phyloP scores from a whole-genome alignment of 2,888 invertebrate genomes.

The Odontocolon sp. region DNA sequence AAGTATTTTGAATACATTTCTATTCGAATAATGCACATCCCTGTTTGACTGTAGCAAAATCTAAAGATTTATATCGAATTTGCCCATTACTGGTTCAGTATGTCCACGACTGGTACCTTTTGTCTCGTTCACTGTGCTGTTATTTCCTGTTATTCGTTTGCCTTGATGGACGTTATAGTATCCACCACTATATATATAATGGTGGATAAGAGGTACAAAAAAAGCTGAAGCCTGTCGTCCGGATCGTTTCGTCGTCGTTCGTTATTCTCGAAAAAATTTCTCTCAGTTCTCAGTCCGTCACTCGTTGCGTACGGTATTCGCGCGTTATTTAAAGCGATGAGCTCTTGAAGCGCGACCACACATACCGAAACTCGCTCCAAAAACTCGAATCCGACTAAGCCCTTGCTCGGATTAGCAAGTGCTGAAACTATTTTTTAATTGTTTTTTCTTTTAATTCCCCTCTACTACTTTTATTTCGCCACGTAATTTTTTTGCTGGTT shows the following conservation, averaged over 20 bases:
- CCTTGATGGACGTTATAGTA: too few species aligned
- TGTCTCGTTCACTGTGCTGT: too few species aligned
- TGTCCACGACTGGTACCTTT: too few species aligned
- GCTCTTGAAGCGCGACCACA: slow-evolving; percentile 15
- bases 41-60: too few species aligned
- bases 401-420: slow-evolving; percentile 50
- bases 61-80: too few species aligned
- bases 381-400: slow-evolving; percentile 49
- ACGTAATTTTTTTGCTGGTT: slow-evolving; percentile 26
- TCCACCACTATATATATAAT: too few species aligned
- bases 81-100: too few species aligned
- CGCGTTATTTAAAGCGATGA: slow-evolving; percentile 37
- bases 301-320: slow-evolving; percentile 18
- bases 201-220: neutral
- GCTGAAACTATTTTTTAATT: slow-evolving; percentile 44
- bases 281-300: too few species aligned
- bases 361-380: slow-evolving; percentile 14
- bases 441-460: slow-evolving; percentile 35
- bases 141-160: too few species aligned
- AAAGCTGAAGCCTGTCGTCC: neutral
- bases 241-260: neutral
- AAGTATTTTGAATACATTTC: neutral
- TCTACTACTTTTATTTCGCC: slow-evolving; percentile 32
- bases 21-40: too few species aligned
- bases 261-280: too few species aligned